phyloP scores from a whole-genome alignment of 2,113 vertebrate genomes.

The Vimba vimba region DNA sequence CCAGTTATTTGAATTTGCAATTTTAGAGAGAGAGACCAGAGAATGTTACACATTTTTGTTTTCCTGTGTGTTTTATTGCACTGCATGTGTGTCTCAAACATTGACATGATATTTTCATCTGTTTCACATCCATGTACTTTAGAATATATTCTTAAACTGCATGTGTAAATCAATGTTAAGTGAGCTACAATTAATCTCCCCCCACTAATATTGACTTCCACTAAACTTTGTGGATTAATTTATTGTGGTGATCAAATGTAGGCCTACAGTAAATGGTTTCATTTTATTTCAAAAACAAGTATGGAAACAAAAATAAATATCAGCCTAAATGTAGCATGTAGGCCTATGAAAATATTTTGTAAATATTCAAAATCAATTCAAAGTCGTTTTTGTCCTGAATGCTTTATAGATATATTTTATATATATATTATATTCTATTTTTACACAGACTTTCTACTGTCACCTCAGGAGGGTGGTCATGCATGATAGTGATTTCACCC shows the following conservation, averaged over 20 bases:
- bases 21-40: neutral
- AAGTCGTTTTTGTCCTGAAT: neutral
- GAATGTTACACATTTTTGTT: neutral
- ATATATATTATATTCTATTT: too few relatives aligned
- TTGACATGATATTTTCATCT: neutral
- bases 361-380: too few relatives aligned
- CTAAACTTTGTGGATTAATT: neutral
- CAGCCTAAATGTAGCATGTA: too few relatives aligned
- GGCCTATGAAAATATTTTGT: too few relatives aligned
- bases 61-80: neutral
- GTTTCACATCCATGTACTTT: neutral
- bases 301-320: neutral
- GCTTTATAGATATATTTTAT: neutral
- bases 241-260: neutral
- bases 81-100: neutral
- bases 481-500: neutral
- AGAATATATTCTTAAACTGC: neutral
- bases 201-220: neutral
- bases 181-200: neutral
- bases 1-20: neutral
- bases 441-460: neutral
- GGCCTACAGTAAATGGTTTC: neutral
- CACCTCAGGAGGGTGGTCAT: neutral
- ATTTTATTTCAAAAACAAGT: neutral
- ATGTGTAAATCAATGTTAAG: neutral